Conservation (phyloP, 2,888 invertebrate genomes). For the Diachrysia chrysitis region DNA sequence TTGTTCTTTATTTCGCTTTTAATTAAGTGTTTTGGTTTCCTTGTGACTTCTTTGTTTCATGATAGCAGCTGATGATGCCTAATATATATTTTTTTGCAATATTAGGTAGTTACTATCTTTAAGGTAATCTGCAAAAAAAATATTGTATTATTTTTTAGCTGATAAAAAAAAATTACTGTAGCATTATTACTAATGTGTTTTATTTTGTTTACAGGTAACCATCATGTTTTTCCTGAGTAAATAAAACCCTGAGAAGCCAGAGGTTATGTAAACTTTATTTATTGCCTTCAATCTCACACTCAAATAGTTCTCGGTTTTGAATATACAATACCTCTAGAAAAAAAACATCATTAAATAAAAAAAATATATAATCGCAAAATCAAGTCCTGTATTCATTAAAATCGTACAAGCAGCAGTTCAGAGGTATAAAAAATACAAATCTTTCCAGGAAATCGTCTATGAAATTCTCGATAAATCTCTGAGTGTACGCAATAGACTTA, state of each 20-base stretch:
- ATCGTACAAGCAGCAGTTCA: too few relatives aligned
- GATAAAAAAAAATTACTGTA: too few relatives aligned
- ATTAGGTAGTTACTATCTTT: background rate
- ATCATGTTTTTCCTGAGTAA: background rate
- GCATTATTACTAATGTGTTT: conserved; percentile 27
- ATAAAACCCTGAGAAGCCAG: background rate
- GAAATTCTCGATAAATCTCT: conserved; percentile 38
- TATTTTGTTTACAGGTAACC: conserved; percentile 49
- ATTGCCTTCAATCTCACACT: background rate
- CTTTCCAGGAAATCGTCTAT: conserved; percentile 36
- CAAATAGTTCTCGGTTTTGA: too few relatives aligned
- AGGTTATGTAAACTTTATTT: conserved; percentile 23
- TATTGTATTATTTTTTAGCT: too few relatives aligned
- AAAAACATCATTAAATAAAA: too few relatives aligned
- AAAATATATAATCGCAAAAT: too few relatives aligned
- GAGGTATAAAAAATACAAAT: conserved; percentile 19
- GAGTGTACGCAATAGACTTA: conserved; percentile 42
- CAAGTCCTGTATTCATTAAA: too few relatives aligned
- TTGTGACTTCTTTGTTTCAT: background rate
- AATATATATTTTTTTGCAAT: background rate
- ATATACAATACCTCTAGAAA: too few relatives aligned
- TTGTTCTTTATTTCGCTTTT: conserved; percentile 1
- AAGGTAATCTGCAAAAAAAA: too few relatives aligned
- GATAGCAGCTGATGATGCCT: background rate
- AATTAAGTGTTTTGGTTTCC: background rate